Conservation (phyloP, 2,113 vertebrate genomes). For the Cryptomyrus ogoouensis region DNA sequence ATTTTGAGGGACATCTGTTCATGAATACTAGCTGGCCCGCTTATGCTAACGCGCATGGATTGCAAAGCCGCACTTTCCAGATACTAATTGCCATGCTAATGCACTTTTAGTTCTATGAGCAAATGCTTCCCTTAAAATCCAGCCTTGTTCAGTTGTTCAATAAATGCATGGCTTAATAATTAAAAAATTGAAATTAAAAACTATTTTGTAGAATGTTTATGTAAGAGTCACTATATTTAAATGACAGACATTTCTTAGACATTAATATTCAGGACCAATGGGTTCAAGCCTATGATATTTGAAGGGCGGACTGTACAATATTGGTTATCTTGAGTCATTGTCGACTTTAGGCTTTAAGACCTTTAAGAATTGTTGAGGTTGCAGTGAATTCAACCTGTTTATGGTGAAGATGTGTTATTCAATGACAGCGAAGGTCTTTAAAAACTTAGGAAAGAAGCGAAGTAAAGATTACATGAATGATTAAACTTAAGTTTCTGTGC, state of each 20-base stretch:
- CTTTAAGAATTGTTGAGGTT: neutral
- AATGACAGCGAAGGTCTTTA: neutral
- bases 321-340: neutral
- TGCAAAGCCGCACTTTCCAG: constrained; percentile 15
- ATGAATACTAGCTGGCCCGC: constrained; percentile 20
- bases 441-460: neutral
- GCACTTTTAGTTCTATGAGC: constrained; percentile 13
- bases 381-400: neutral
- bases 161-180: neutral
- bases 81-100: constrained; percentile 27
- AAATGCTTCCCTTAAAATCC: constrained; percentile 34
- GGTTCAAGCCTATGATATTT: constrained; percentile 27
- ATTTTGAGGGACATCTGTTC: constrained; percentile 24
- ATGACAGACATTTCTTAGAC: neutral
- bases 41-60: constrained; percentile 22
- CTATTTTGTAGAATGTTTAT: neutral
- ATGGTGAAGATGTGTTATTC: neutral
- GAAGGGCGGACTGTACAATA: neutral
- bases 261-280: constrained; percentile 21
- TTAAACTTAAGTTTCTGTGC: neutral
- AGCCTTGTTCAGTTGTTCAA: constrained; percentile 22
- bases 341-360: neutral
- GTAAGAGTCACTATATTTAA: neutral
- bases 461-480: neutral
- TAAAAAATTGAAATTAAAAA: neutral